Evolutionary conservation across 2,113 vertebrate genomes (phyloP).

Genomic region (Penelope pileata): DNA sequence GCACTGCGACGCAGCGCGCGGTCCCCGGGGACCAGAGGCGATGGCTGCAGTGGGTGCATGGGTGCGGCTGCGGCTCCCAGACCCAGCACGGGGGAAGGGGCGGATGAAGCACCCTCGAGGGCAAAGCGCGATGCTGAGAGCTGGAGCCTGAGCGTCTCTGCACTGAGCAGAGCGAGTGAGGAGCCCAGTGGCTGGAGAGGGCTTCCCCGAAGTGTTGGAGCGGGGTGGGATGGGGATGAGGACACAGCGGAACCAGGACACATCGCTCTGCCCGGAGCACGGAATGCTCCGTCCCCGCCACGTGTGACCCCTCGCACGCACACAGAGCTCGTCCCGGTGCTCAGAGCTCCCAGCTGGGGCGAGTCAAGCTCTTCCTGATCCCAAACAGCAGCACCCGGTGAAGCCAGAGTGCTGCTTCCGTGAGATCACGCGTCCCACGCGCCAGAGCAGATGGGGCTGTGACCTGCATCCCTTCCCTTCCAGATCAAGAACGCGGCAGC

Average conservation of each 20-base stretch:
- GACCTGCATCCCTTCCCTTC: slow-evolving; percentile 11
- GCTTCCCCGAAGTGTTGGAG: not conserved
- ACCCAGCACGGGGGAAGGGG: no score
- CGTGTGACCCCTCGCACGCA: not conserved
- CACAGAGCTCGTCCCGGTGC: fast-evolving
- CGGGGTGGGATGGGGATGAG: not conserved
- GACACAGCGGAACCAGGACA: not conserved
- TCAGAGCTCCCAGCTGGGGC: not conserved
- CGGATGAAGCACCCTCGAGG: no score
- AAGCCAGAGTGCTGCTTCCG: not conserved
- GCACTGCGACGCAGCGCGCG: not conserved
- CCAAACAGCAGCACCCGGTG: not conserved
- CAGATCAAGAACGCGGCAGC: slow-evolving; percentile 98
- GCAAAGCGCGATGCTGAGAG: no score
- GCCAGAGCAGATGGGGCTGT: not conserved
- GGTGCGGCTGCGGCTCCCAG: no score
- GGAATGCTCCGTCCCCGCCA: not conserved
- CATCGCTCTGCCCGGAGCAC: not conserved
- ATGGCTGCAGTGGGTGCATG: fast-evolving
- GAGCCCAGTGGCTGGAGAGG: not conserved
- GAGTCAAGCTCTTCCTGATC: not conserved
- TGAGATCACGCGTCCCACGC: not conserved
- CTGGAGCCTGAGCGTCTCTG: no score
- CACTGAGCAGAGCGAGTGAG: not conserved
- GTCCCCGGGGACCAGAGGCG: not conserved